Evolutionary conservation across 2,888 invertebrate genomes (phyloP).

Genomic region (Heliconius charithonia): DNA sequence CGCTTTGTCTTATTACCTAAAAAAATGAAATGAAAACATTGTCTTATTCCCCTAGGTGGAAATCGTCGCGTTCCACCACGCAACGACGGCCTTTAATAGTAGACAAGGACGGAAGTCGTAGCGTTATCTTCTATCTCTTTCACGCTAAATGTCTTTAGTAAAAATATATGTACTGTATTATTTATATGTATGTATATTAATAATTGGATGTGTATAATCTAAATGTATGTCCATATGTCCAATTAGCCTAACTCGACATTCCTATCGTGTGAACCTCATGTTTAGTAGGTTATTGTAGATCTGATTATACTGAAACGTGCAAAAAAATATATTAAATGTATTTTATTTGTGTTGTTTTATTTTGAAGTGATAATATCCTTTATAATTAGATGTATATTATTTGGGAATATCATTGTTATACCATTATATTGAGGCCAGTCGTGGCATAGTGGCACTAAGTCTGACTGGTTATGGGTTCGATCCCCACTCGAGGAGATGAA

Average conservation of each 20-base stretch:
- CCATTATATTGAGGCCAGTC: no score
- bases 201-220: conserved; percentile 28
- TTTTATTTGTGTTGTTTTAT: conserved; percentile 45
- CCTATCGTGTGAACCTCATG: conserved; percentile 61
- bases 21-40: no score
- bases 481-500: no score
- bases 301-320: conserved; percentile 49
- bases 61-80: no score
- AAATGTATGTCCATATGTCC: conserved; percentile 38
- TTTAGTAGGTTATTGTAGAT: conserved; percentile 50
- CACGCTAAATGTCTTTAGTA: conserved; percentile 11
- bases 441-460: no score
- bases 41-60: no score
- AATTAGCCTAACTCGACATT: conserved; percentile 49
- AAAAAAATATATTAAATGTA: conserved; percentile 56
- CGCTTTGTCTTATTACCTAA: no score
- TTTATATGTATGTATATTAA: not conserved
- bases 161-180: not conserved
- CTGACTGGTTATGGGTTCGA: no score
- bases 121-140: conserved; percentile 21
- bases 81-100: not conserved
- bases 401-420: no score
- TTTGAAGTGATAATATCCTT: not conserved
- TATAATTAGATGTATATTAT: no score
- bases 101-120: not conserved